Conservation (phyloP, 2,113 vertebrate species). For the Gorilla gorilla region DNA sequence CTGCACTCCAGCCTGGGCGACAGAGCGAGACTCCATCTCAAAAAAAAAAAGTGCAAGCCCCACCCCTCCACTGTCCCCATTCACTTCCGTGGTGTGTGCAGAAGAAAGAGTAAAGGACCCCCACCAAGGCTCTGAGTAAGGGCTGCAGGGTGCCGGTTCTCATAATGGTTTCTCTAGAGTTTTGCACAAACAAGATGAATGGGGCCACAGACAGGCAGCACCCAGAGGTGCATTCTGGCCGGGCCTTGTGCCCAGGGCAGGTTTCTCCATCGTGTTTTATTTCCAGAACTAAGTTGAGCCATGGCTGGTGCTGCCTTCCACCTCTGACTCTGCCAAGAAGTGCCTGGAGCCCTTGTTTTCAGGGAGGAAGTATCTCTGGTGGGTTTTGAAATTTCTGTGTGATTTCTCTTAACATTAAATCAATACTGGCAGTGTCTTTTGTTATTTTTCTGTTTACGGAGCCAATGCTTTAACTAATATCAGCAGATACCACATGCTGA, state of each 20-base stretch:
- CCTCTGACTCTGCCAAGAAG: no score
- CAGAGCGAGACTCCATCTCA: no score
- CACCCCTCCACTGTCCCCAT: neutral
- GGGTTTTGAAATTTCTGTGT: neutral
- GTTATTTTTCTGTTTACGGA: neutral
- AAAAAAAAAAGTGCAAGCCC: no score
- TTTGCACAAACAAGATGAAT: constrained; percentile 19
- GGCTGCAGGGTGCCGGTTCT: constrained; percentile 55
- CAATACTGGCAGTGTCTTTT: neutral
- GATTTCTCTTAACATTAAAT: neutral
- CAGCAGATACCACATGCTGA: neutral
- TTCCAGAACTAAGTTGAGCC: neutral
- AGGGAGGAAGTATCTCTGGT: neutral
- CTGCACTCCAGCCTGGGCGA: no score
- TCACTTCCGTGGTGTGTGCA: neutral
- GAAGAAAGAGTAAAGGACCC: neutral
- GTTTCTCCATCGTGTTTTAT: neutral
- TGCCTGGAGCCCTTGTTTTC: neutral
- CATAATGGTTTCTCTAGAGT: constrained; percentile 36
- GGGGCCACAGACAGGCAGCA: neutral
- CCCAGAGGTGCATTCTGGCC: neutral
- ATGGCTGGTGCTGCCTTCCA: neutral
- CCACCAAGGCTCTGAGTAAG: constrained; percentile 33
- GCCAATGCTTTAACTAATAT: neutral
- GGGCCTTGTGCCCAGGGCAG: accelerated